Conservation (phyloP, 2,888 invertebrate genomes). For the Dorcus parallelipipedus region DNA sequence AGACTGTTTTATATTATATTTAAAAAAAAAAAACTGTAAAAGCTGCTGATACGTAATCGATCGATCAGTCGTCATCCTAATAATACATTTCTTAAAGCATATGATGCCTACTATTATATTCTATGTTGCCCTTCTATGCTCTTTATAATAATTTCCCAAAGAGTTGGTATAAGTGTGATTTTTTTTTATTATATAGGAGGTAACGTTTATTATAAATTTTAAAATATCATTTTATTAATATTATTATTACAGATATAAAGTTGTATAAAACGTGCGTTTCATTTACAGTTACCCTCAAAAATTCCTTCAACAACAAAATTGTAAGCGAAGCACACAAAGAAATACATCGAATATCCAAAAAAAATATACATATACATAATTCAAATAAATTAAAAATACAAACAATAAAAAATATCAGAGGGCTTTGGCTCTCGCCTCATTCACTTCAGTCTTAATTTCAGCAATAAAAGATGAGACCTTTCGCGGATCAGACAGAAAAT, state of each 20-base stretch:
- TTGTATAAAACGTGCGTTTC: too few species aligned
- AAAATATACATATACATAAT: too few species aligned
- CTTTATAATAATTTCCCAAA: slow-evolving; percentile 44
- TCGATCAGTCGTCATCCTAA: background rate
- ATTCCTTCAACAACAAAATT: too few species aligned
- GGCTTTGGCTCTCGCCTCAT: background rate
- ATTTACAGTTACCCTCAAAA: too few species aligned
- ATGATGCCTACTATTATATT: slow-evolving; percentile 21
- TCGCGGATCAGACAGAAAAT: slow-evolving; percentile 6
- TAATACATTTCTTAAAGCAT: slow-evolving; percentile 16
- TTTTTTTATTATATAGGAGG: slow-evolving; percentile 38
- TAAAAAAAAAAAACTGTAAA: slow-evolving; percentile 3
- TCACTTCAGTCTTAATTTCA: slow-evolving; percentile 7
- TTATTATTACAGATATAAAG: slow-evolving; percentile 19
- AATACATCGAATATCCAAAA: too few species aligned
- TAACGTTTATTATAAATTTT: slow-evolving; percentile 27
- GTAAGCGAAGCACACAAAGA: too few species aligned
- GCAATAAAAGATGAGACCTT: slow-evolving; percentile 1
- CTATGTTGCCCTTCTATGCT: slow-evolving; percentile 25
- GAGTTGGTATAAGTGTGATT: slow-evolving; percentile 49
- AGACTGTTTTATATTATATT: slow-evolving; percentile 43
- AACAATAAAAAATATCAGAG: too few species aligned
- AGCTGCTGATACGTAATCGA: slow-evolving; percentile 15
- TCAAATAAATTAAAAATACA: too few species aligned
- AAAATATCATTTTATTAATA: slow-evolving; percentile 33